Conservation (phyloP, 1,140 invertebrate genomes). For the Drosophila willistoni region DNA sequence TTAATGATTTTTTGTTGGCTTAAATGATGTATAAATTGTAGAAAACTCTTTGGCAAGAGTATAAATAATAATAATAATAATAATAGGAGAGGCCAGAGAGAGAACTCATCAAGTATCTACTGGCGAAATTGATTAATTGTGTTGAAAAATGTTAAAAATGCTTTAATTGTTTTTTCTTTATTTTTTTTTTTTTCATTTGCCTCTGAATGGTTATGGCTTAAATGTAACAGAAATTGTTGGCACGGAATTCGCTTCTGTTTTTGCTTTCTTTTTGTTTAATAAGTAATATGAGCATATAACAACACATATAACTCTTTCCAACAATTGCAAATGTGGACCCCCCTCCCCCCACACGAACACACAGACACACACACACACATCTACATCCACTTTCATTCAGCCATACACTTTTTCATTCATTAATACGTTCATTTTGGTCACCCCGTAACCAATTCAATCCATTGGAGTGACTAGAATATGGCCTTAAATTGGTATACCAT, state of each 20-base stretch:
- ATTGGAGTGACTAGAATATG: constrained; percentile 4
- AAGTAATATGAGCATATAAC: background rate
- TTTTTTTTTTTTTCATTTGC: background rate
- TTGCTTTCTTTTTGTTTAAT: too few species aligned
- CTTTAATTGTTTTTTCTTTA: constrained; percentile 45
- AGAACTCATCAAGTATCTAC: constrained; percentile 25
- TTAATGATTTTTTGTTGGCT: too few species aligned
- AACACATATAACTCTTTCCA: background rate
- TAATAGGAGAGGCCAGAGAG: constrained; percentile 8
- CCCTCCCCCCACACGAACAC: too few species aligned
- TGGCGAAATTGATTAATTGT: constrained; percentile 51
- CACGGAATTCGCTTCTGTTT: background rate
- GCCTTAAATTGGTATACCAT: constrained; percentile 52
- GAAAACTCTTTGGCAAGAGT: background rate
- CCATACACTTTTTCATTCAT: background rate
- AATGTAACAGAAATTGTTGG: constrained; percentile 1
- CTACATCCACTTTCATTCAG: background rate
- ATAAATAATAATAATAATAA: background rate
- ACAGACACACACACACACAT: too few species aligned
- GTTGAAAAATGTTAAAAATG: constrained; percentile 48
- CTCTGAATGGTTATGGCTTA: background rate
- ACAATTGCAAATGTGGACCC: background rate
- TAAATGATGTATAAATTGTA: background rate
- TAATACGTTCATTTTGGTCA: background rate
- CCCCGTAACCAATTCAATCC: background rate